Base-by-base conservation (phyloP, 2,888 invertebrate species). In the Zygothrica quintamaculata region DNA sequence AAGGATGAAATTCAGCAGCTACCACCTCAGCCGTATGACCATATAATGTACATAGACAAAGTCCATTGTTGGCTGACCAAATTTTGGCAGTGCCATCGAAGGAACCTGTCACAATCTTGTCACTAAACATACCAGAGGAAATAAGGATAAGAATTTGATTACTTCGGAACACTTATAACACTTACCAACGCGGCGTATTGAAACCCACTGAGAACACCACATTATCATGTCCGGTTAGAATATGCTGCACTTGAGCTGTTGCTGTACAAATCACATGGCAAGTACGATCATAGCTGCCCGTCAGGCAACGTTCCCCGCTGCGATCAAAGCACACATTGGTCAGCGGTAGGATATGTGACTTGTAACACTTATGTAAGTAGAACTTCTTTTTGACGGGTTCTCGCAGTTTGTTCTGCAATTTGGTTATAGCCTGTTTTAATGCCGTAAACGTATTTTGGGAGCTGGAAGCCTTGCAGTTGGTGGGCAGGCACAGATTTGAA, bases 251-350 rank as follows among this genome's bases (percentile, higher is more conserved):
- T 62, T 92, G 92, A 36, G 95, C 95, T 8, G 93, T 92, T 65
- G 94, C 93, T 65, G 95, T 94, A 90, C 95, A 93, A 94, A 96
- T 96, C 53, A 96, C 92, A 90, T 95, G 95, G 90, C 96, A 96
- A 12, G 96, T 96, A 73, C 96, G 92, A 90, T 96, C 96, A 89
- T 96, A 96, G 90, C 96, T 96, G 71, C 96, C 96, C 1, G 96
- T 94, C 65, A 96, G 91, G 89, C 95, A 96, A 88, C 95, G 95
- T 84, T 92, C 92, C 8, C 95, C 95, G 80, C 92, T 92, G 88
- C 94, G 94, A 89, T 95, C 94, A 80, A 95, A 94, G 33, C 94
- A 93, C 16, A 95, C 94, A 81, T 95, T 95, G 3, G 95, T 95
- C 29, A 95, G 90, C 1, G 95, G 95, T 67, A 95, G 90, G 11